Evolutionary conservation across 1,140 invertebrate genomes (phyloP).

Genomic region (Probaryconus sp.): DNA sequence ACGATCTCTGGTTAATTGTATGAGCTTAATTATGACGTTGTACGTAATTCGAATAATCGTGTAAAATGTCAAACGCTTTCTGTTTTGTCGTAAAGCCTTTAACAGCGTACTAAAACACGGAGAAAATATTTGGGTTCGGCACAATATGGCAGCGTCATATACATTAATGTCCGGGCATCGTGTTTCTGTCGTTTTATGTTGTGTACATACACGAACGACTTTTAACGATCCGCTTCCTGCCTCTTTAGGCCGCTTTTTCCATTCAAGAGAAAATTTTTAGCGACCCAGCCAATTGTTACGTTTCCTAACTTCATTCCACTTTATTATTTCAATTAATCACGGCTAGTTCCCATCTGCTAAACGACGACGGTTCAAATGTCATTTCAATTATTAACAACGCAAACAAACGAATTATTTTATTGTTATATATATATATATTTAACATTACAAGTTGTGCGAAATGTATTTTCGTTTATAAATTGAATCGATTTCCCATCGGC

Average conservation of each 20-base stretch:
- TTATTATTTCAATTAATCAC: too few relatives aligned
- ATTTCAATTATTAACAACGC: too few relatives aligned
- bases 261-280: not conserved
- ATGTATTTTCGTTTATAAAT: too few relatives aligned
- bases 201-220: conserved; percentile 46
- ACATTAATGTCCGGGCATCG: conserved; percentile 36
- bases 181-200: conserved; percentile 46
- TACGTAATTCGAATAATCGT: conserved; percentile 16
- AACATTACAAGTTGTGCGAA: too few relatives aligned
- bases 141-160: conserved; percentile 27
- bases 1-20: not conserved
- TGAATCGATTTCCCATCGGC: too few relatives aligned
- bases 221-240: conserved; percentile 49
- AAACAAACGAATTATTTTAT: too few relatives aligned
- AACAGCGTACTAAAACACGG: conserved; percentile 20
- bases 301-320: too few relatives aligned
- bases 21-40: conserved; percentile 4
- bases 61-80: conserved; percentile 16
- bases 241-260: conserved; percentile 26
- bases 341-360: too few relatives aligned
- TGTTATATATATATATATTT: too few relatives aligned
- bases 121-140: conserved; percentile 24
- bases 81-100: conserved; percentile 30
- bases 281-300: too few relatives aligned
- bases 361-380: too few relatives aligned